Percentiles rank a stretch among this genome's conserved stretches.
Evolutionary conservation across 1,140 invertebrate species (phyloP).

Genomic region (Caerostris darwini): DNA sequence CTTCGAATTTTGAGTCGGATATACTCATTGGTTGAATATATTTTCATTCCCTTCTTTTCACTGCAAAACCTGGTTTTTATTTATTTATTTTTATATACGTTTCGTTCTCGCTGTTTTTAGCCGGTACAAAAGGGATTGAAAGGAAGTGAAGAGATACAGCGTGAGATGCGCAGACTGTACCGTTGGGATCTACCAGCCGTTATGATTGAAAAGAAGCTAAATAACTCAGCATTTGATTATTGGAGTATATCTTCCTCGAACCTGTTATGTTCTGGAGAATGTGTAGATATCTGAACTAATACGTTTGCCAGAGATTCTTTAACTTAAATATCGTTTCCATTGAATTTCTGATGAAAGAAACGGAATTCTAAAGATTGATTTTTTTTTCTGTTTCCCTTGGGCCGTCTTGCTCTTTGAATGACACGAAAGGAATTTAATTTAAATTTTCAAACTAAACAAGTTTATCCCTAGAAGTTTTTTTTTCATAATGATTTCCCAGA

Average conservation of each 20-base stretch:
- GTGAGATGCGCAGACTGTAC: constrained; percentile 8
- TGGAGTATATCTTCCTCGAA: constrained; percentile 10
- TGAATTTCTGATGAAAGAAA: constrained; percentile 15
- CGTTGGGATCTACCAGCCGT: constrained; percentile 34
- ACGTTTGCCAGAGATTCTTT: background rate
- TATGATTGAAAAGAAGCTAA: constrained; percentile 72
- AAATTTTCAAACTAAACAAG: background rate
- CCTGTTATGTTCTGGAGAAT: background rate
- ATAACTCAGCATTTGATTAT: constrained; percentile 75
- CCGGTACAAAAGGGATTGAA: constrained; percentile 56
- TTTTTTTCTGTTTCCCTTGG: background rate
- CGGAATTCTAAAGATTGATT: background rate
- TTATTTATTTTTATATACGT: constrained; percentile 36
- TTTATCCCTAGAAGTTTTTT: no score
- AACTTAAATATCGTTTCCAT: background rate
- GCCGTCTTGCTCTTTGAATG: constrained; percentile 23
- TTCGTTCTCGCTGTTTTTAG: constrained; percentile 58
- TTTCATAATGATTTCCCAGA: no score
- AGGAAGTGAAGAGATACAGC: constrained; percentile 42
- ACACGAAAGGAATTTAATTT: constrained; percentile 27
- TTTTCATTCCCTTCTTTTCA: constrained; percentile 18
- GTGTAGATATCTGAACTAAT: background rate
- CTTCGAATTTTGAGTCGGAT: constrained; percentile 66
- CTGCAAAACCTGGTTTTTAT: background rate
- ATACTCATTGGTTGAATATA: constrained; percentile 75